Conservation (phyloP, 2,113 vertebrate species). For the Lates calcarifer region DNA sequence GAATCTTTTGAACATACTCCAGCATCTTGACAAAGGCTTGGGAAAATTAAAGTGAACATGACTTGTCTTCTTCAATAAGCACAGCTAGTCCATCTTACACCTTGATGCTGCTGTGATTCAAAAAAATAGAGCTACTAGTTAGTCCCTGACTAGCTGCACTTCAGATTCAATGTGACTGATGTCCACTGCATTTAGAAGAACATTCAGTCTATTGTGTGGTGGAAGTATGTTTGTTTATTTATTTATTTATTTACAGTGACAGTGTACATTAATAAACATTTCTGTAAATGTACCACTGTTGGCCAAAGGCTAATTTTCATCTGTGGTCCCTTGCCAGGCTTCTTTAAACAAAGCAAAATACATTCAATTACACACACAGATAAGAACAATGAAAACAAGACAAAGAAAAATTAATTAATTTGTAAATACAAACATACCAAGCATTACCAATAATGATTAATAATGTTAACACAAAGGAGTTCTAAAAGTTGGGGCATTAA, state of each 20-base stretch:
- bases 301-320: background rate
- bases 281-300: background rate
- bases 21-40: slow-evolving; percentile 69
- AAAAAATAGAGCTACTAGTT: slow-evolving; percentile 52
- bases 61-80: slow-evolving; percentile 71
- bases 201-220: slow-evolving; percentile 46
- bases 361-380: background rate
- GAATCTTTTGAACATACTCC: slow-evolving; percentile 34
- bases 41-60: slow-evolving; percentile 69
- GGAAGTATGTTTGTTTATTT: background rate
- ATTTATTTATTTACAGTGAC: background rate
- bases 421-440: background rate
- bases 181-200: slow-evolving; percentile 47
- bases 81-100: slow-evolving; percentile 54
- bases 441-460: background rate
- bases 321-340: background rate
- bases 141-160: slow-evolving; percentile 47
- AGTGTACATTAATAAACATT: slow-evolving; percentile 1
- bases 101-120: slow-evolving; percentile 38
- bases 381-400: background rate
- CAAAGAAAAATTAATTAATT: background rate
- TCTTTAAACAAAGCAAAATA: background rate
- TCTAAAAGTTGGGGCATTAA: background rate
- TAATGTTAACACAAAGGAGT: background rate
- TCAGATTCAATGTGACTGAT: slow-evolving; percentile 61